These are phyloP conservation scores for Papilio polytes DNA, from an alignment of 1,140 invertebrate genomes.

Conservation along the genomic window DNA sequence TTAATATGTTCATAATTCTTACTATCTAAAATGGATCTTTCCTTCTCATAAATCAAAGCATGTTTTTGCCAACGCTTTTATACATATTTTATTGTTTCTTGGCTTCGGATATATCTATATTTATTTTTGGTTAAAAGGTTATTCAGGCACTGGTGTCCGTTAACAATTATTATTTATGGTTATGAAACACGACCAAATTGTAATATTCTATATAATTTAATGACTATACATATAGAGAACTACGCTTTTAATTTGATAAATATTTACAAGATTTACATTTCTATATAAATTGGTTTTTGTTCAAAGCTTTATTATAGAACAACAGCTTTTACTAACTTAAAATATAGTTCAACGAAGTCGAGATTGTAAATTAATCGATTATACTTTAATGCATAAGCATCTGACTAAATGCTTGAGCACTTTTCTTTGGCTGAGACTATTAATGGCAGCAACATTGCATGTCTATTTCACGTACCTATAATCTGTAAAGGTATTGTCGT, in stretches of 20 bases:
- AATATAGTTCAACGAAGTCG: constrained; percentile 31
- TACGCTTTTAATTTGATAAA: constrained; percentile 38
- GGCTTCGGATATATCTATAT: constrained; percentile 37
- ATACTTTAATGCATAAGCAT: constrained; percentile 69
- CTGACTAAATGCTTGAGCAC: constrained; percentile 76
- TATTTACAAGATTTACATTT: constrained; percentile 36
- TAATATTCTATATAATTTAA: constrained; percentile 51
- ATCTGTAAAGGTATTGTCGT: constrained; percentile 63
- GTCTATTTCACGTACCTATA: constrained; percentile 69
- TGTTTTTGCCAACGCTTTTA: constrained; percentile 46
- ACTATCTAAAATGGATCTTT: constrained; percentile 26
- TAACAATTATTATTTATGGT: constrained; percentile 46
- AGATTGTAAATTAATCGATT: constrained; percentile 49
- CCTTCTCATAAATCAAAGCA: constrained; percentile 49
- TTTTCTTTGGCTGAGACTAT: constrained; percentile 79
- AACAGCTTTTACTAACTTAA: constrained; percentile 56
- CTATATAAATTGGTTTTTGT: constrained; percentile 11
- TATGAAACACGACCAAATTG: constrained; percentile 80
- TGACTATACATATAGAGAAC: constrained; percentile 24
- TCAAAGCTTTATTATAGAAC: constrained; percentile 36
- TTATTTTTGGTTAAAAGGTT: constrained; percentile 47
- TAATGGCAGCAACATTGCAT: constrained; percentile 75
- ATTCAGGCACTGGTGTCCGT: constrained; percentile 47
- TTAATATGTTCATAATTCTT: constrained; percentile 43
- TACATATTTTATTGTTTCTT: constrained; percentile 41